phyloP scores from a whole-genome alignment of 2,888 invertebrate species.

The Cheilosia impressa region DNA sequence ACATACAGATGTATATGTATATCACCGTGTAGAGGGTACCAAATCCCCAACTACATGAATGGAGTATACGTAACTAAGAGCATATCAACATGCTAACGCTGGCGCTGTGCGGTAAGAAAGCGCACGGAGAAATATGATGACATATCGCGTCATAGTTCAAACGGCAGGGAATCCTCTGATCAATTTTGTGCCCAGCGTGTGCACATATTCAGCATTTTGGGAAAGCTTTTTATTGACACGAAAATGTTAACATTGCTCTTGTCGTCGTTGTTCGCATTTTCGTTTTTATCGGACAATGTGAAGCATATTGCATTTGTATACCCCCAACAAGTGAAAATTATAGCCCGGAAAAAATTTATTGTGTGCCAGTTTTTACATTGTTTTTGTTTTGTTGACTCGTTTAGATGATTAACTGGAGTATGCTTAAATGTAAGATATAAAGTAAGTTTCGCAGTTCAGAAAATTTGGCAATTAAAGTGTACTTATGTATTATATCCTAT shows the following conservation, averaged over 20 bases:
- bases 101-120: constrained; percentile 47
- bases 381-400: too few relatives aligned
- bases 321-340: constrained; percentile 14
- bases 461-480: too few relatives aligned
- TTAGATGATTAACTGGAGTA: too few relatives aligned
- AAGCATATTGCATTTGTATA: constrained; percentile 7
- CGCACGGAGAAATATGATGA: constrained; percentile 82
- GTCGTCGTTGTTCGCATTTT: constrained; percentile 30
- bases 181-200: constrained; percentile 84
- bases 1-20: not conserved
- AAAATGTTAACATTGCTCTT: constrained; percentile 44
- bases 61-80: constrained; percentile 2
- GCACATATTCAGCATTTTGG: constrained; percentile 70
- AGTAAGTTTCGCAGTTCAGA: not conserved
- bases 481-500: too few relatives aligned
- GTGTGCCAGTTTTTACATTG: too few relatives aligned
- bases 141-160: constrained; percentile 84
- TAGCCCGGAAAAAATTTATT: too few relatives aligned
- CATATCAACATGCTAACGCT: constrained; percentile 26
- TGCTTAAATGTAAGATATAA: not conserved
- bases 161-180: constrained; percentile 84
- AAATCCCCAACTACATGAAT: constrained; percentile 29
- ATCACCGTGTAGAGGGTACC: not conserved
- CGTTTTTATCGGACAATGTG: constrained; percentile 24
- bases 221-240: constrained; percentile 58